These are phyloP conservation scores for Xenus cinereus DNA, from an alignment of 2,113 vertebrate genomes.

Conservation along the genomic window DNA sequence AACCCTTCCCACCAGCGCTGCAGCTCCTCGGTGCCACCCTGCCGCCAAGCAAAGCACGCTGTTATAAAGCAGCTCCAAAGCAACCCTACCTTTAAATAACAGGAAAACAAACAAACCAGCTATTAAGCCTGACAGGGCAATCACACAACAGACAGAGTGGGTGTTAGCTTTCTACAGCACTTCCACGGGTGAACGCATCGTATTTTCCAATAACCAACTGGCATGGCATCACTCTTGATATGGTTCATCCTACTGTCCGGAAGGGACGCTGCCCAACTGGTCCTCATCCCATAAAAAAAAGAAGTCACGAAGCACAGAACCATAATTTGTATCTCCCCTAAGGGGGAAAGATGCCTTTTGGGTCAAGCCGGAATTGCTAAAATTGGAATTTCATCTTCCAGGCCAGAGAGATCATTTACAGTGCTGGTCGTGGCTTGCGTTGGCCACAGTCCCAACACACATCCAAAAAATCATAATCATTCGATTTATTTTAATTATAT, in stretches of 20 bases:
- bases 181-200: accelerated
- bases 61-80: background rate
- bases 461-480: background rate
- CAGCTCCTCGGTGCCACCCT: background rate
- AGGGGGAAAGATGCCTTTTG: background rate
- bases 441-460: background rate
- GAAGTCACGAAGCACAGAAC: background rate
- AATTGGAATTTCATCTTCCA: background rate
- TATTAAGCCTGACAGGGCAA: background rate
- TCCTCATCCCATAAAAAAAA: background rate
- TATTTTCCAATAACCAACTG: background rate
- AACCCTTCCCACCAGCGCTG: background rate
- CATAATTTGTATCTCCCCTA: background rate
- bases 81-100: background rate
- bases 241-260: background rate
- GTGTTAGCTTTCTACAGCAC: background rate
- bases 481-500: background rate
- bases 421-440: background rate
- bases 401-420: background rate
- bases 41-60: accelerated
- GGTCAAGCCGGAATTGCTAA: background rate
- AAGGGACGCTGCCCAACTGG: background rate
- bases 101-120: background rate
- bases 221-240: background rate
- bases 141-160: accelerated